Conservation (phyloP, 2,797 vertebrate species). For the Otus scops region DNA sequence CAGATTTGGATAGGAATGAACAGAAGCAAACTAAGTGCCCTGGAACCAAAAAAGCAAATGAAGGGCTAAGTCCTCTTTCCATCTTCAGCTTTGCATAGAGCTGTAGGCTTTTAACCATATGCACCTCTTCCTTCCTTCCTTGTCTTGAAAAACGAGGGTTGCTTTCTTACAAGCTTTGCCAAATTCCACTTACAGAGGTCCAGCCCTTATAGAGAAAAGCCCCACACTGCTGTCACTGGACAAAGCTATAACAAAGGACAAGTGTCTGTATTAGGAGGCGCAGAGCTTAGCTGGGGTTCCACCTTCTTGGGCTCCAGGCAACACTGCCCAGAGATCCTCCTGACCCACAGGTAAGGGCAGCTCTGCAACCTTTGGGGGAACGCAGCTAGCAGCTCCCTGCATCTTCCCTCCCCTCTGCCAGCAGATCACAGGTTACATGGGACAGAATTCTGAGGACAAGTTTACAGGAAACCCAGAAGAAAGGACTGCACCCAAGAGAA, state of each 20-base stretch:
- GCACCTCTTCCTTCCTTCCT: not conserved
- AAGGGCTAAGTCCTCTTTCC: not conserved
- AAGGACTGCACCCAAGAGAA: not conserved
- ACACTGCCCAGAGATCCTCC: not conserved
- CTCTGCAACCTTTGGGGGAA: not conserved
- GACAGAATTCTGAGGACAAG: not conserved
- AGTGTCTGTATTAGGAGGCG: not conserved
- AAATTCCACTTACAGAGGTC: not conserved
- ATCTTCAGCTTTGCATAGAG: not conserved
- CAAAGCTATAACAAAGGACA: not conserved
- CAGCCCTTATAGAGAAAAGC: not conserved
- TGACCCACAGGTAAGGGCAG: not conserved
- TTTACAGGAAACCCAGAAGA: not conserved
- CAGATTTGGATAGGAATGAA: not conserved
- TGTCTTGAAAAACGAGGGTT: not conserved
- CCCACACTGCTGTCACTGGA: not conserved
- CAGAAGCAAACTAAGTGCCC: not conserved
- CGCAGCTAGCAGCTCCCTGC: not conserved
- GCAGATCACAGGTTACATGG: not conserved
- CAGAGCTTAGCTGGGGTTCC: not conserved
- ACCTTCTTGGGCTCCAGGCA: not conserved
- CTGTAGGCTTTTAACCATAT: not conserved
- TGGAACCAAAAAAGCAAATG: not conserved
- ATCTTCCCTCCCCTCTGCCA: not conserved
- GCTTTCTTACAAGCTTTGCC: not conserved